Conservation (phyloP, 2,113 vertebrate genomes). For the Choloepus hoffmanni region DNA sequence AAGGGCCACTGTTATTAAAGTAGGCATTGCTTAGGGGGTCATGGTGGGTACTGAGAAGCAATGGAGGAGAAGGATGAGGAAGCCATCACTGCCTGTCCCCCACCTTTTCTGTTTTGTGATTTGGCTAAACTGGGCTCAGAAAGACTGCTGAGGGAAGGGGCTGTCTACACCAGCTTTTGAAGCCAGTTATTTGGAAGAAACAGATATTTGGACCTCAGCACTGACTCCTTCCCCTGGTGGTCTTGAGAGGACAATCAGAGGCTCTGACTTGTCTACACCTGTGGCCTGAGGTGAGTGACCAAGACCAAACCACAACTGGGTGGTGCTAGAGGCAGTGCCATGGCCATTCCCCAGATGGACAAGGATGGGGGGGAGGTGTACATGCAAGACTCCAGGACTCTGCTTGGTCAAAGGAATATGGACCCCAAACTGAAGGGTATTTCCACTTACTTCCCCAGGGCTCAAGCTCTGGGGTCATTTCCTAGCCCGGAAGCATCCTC, state of each 20-base stretch:
- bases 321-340: neutral
- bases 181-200: neutral
- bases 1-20: neutral
- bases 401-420: neutral
- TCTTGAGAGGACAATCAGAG: neutral
- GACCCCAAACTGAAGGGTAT: neutral
- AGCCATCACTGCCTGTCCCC: neutral
- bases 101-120: neutral
- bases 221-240: neutral
- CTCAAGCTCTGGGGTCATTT: neutral
- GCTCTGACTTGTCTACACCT: fast-evolving
- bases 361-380: too few relatives aligned
- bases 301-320: too few relatives aligned
- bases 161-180: neutral
- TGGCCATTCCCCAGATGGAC: neutral
- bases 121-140: neutral
- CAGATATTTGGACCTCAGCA: neutral
- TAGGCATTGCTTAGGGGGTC: neutral
- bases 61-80: neutral
- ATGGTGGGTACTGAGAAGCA: neutral
- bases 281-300: neutral
- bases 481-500: neutral
- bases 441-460: neutral
- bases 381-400: neutral
- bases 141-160: neutral